phyloP scores from a whole-genome alignment of 2,797 vertebrate genomes.

The Acanthurus leucopareius region DNA sequence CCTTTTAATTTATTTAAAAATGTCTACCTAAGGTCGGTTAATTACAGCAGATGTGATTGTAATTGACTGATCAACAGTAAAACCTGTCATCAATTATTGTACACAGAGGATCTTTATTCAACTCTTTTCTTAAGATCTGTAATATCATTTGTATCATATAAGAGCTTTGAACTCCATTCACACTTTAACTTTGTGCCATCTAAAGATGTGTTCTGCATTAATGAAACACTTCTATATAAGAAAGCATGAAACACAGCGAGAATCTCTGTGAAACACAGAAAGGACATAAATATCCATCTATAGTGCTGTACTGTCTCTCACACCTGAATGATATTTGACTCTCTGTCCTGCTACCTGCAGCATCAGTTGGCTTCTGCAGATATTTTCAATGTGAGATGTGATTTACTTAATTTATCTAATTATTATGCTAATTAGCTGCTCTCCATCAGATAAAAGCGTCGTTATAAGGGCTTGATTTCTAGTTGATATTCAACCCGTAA shows the following conservation, averaged over 20 bases:
- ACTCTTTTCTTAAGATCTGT: not conserved
- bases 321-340: constrained; percentile 10
- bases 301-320: constrained; percentile 1
- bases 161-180: not conserved
- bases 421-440: constrained; percentile 78
- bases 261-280: not conserved
- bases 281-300: constrained; percentile 9
- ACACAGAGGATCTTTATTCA: not conserved
- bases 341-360: constrained; percentile 26
- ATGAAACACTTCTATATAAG: constrained; percentile 3
- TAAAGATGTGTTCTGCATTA: too few relatives aligned
- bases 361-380: constrained; percentile 64
- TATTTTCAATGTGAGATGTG: constrained; percentile 60
- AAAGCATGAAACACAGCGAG: not conserved
- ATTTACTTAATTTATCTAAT: constrained; percentile 79
- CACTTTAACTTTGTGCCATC: too few relatives aligned
- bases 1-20: not conserved
- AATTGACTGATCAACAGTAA: not conserved
- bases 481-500: constrained; percentile 77
- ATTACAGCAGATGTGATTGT: not conserved
- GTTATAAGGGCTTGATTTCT: constrained; percentile 72
- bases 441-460: constrained; percentile 74
- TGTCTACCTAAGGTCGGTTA: too few relatives aligned
- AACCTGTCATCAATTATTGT: not conserved
- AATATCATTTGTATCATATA: too few relatives aligned